phyloP scores from a whole-genome alignment of 2,113 vertebrate genomes.

The Acrocephalus kingi region DNA sequence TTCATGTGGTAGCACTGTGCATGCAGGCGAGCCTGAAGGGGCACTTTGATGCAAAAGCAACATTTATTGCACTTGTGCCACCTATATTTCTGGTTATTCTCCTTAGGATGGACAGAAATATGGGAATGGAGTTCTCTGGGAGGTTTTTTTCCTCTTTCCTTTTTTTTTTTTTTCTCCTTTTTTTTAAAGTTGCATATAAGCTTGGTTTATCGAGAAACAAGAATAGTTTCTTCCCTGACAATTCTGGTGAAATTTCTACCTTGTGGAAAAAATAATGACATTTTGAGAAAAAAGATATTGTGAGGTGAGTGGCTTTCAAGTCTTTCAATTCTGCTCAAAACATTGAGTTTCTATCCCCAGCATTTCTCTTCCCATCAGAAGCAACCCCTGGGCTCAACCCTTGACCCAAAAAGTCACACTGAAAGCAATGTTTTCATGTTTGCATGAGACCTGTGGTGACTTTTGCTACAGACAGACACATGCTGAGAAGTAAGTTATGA shows the following conservation, averaged over 20 bases:
- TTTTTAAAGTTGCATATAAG: neutral
- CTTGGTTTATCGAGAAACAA: neutral
- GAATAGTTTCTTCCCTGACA: neutral
- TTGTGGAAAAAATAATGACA: neutral
- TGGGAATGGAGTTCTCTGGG: neutral
- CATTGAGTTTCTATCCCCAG: neutral
- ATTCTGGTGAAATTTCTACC: neutral
- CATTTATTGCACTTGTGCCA: neutral
- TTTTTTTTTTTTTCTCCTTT: rapidly evolving
- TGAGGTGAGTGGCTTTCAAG: neutral
- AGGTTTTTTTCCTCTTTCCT: rapidly evolving
- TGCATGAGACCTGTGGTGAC: neutral
- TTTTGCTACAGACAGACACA: neutral
- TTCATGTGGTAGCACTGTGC: neutral
- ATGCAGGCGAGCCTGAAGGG: neutral
- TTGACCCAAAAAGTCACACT: neutral
- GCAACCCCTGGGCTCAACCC: neutral
- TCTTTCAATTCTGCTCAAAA: neutral
- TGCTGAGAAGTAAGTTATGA: neutral
- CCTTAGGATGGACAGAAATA: neutral
- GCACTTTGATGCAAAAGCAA: neutral
- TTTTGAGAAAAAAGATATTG: neutral
- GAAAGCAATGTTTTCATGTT: neutral
- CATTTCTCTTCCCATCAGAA: neutral
- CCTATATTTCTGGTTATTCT: neutral